Conservation (phyloP, 1,140 invertebrate species). For the silkworm (Bombyx mori) region ASM3026992v2 NC_085116.1:3081501-3082000, state of each 20-base stretch:
- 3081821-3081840: constrained; percentile 39
- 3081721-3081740: constrained; percentile 80
- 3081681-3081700: constrained; percentile 70
- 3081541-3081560: constrained; percentile 94
- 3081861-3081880: constrained; percentile 64
- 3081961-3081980: constrained; percentile 38
- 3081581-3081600: constrained; percentile 5
- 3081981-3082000: constrained; percentile 63
- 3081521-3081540: constrained; percentile 93
- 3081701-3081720: constrained; percentile 75
- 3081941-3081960: constrained; percentile 64
- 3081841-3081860: constrained; percentile 61
- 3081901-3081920: constrained; percentile 69
- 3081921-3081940: constrained; percentile 63
- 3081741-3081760: constrained; percentile 84
- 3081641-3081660: constrained; percentile 88
- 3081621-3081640: no score
- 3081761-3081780: constrained; percentile 79
- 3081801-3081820: constrained; percentile 55
- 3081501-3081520: constrained; percentile 79
- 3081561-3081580: constrained; percentile 77
- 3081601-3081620: no score
- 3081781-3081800: constrained; percentile 64
- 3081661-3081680: constrained; percentile 75
- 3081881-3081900: constrained; percentile 64